Evolutionary conservation across 2,888 invertebrate genomes (phyloP), one percentile per base, ranked within the genome.

Genomic region (Colostygia pectinataria): DNA sequence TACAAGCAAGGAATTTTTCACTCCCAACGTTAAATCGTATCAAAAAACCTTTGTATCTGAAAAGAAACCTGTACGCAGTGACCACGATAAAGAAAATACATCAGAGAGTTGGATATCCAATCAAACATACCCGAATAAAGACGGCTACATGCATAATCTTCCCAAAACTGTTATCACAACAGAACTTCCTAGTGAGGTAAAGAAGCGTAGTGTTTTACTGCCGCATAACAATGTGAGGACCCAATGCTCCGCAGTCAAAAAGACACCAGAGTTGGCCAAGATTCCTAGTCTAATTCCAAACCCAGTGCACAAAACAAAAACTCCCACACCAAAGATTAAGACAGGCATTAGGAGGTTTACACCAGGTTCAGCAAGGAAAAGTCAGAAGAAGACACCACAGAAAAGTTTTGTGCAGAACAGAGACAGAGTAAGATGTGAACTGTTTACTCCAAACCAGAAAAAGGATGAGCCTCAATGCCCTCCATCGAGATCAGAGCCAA

Each of bases 341-440:
- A 68, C 83, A 3, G 86, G 87, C 4, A 83, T 87, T 13, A 68
- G 87, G 25, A 83, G 62, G 52, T 87, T 81, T 41, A 83, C 87
- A 2, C 85, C 86, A 0, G 75, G 81, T 1, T 88, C 88, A 8
- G 66, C 69, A 2, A 67, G 68, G 37, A 65, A 70, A 23, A 82
- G 80, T 62, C 66, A 77, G 1, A 84, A 76, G 57, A 87, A 82
- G 52, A 73, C 79, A 1, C 78, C 78, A 2, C 69, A 73, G 32
- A 77, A 74, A 49, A 54, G 54, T 18, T 12, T 66, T 0, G 57
- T 72, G 38, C 77, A 78, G 15, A 81, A 79, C 27, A 80, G 83
- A 43, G 85, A 87, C 13, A 87, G 69, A 69, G 85, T 82, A 0
- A 72, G 83, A 57, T 85, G 87, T 66, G 84, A 84, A 59, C 62